Evolutionary conservation across 1,140 invertebrate species (phyloP), one percentile per base, ranked within the genome.

Genomic region (Phymastichus coffea): DNA sequence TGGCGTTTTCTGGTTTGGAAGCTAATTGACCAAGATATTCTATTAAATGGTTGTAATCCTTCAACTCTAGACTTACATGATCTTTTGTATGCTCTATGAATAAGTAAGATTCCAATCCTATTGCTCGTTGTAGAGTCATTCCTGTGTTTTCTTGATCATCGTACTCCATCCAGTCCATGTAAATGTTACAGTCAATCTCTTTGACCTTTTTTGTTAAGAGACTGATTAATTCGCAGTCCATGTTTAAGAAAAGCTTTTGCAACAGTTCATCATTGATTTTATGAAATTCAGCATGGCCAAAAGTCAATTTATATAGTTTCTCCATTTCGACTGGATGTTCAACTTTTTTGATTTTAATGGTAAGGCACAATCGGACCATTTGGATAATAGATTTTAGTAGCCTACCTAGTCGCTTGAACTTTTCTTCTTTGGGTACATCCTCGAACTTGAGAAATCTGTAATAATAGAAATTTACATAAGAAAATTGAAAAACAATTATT

Each of bases 241-340:
- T 12, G 4, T 40, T 52, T 0, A 30, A 10, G 14, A 78, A 14
- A 8, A 61, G 41, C 6, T 40, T 15, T 12, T 63, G 17, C 1
- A 69, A 6, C 6, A 38, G 1, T 3, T 35, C 19, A 14, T 51
- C 28, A 25, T 71, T 63, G 17, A 58, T 61, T 23, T 51, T 66
- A 26, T 52, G 2, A 3, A 64, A 17, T 9, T 48, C 9, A 14
- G 66, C 59, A 28, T 54, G 28, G 0, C 75, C 76, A 48, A 73
- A 79, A 4, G 70, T 74, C n/a, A 80, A 25, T 28, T 67, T 69
- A 14, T 76, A 76, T 1, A 69, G 33, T 44, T 73, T 72, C 17
- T 70, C 66, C 2, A 56, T 38, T n/a, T 63, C 47, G 3, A 7
- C 0, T 8, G 51, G 44, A 1, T 65, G 1, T 12, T 2, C 17